These are phyloP conservation scores for Phanerotoma sp. DNA, from an alignment of 2,888 invertebrate genomes.

Conservation along the genomic window DNA sequence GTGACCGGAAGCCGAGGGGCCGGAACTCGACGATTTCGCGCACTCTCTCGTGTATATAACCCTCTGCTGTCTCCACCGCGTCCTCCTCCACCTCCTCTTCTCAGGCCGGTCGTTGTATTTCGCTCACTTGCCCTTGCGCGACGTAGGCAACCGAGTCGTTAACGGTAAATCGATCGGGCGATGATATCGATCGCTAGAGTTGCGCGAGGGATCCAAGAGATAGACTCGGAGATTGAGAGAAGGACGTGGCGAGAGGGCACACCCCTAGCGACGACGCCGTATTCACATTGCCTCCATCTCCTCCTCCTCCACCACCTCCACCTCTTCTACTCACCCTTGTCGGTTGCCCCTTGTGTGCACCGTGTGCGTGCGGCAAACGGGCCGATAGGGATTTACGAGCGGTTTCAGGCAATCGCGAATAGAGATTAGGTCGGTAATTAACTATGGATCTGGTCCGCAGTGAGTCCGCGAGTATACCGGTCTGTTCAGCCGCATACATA, in stretches of 20 bases:
- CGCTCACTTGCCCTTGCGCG: constrained; percentile 26
- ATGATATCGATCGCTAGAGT: constrained; percentile 28
- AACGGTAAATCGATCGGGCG: constrained; percentile 17
- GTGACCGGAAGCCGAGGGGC: constrained; percentile 53
- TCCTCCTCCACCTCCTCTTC: constrained; percentile 16
- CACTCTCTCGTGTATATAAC: constrained; percentile 31
- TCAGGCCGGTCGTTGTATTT: too few species aligned
- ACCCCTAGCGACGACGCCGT: background rate
- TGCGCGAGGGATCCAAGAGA: constrained; percentile 21
- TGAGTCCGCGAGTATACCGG: constrained; percentile 35
- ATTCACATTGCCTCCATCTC: constrained; percentile 16
- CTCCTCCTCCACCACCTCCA: constrained; percentile 18
- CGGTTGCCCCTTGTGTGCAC: constrained; percentile 3
- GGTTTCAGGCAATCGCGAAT: constrained; percentile 58
- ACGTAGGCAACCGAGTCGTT: constrained; percentile 21
- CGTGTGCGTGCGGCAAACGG: constrained; percentile 47
- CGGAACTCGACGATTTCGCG: constrained; percentile 47
- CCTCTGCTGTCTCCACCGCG: constrained; percentile 15
- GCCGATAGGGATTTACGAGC: constrained; percentile 57
- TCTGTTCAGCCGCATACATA: constrained; percentile 34
- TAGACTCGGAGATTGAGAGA: constrained; percentile 17
- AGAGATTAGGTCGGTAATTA: constrained; percentile 58
- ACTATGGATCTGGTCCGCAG: constrained; percentile 55
- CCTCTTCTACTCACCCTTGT: constrained; percentile 13
- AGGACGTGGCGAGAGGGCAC: constrained; percentile 12